Base-by-base conservation (phyloP, 2,888 invertebrate genomes). In the Microplitis manilae region DNA sequence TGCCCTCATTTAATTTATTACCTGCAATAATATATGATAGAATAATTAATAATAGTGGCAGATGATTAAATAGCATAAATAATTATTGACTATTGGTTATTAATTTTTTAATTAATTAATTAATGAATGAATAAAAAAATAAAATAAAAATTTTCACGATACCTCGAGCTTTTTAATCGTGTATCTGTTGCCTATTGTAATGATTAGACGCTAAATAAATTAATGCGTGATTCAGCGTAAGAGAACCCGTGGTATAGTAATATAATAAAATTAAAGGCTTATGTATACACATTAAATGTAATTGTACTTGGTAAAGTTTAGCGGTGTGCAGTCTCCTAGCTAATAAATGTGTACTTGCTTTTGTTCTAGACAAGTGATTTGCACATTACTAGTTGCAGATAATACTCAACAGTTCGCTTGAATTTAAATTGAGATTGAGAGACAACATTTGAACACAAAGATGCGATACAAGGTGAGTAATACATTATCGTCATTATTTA, bases 401-500 rank as follows among this genome's bases (percentile, higher is more conserved):
- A 50, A 8, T 13, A 50, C 50, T 13, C 50, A 50, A 50, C 5
- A 62, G 13, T 62, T 6, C 62, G 15, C 6, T 62, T 7, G n/a
- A 17, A 62, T 62, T 62, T 17, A 62, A 62, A 62, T 65, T 7
- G 50, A 50, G 50, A 50, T 65, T 30, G 65, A 65, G 9, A 65
- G 65, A 65, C 30, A 65, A 13, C 50, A 50, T 13, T 50, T 1
- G 62, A 69, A 30, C 75, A 68, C 79, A 69, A 86, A 83, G 79
- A 88, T 88, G 88, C 85, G 85, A 77, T 87, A 88, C 82, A 87
- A 88, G 87, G 88, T 88, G 81, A 87, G 85, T 39, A 15, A 62
- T 20, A 13, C 17, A 15, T 4, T 30, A 4, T 30, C 4, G 7
- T 17, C 17, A 62, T 62, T 62, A 62, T 17, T n/a, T 62, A 62